A percentile compares a stretch with the other conserved stretches of the same genome.
Evolutionary conservation across 2,888 invertebrate genomes (phyloP).

Genomic region (Microplitis deprimator): DNA sequence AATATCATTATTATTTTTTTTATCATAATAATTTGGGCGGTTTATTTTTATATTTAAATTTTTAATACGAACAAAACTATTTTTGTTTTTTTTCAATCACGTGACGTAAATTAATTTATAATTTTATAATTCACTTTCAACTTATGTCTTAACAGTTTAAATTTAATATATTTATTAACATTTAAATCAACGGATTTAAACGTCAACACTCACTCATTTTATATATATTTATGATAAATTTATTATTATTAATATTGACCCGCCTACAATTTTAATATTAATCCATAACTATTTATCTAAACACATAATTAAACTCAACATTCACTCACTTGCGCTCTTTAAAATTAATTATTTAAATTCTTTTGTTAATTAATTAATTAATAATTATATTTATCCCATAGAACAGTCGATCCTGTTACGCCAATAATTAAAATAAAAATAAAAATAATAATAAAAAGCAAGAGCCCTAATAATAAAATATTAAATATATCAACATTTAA

Average conservation of each 20-base stretch:
- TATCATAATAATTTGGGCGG: slow-evolving; percentile 14
- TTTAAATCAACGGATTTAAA: slow-evolving; percentile 4
- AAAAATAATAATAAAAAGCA: not conserved
- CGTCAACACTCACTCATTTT: slow-evolving; percentile 25
- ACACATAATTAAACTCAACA: slow-evolving; percentile 3
- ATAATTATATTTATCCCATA: slow-evolving; percentile 36
- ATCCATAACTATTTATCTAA: slow-evolving; percentile 25
- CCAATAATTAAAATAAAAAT: slow-evolving; percentile 31
- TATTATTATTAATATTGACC: not conserved
- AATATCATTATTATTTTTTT: slow-evolving; percentile 10
- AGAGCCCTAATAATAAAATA: slow-evolving; percentile 3
- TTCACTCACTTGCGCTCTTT: not conserved
- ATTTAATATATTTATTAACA: slow-evolving; percentile 30
- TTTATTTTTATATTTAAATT: slow-evolving; percentile 24
- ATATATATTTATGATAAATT: not conserved
- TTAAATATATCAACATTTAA: not conserved
- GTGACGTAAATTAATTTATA: slow-evolving; percentile 19
- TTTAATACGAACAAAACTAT: slow-evolving; percentile 22
- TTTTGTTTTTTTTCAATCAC: slow-evolving; percentile 19
- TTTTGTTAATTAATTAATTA: slow-evolving; percentile 1
- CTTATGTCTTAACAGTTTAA: slow-evolving; percentile 29
- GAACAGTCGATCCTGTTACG: slow-evolving; percentile 39
- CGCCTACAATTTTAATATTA: not conserved
- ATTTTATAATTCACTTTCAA: slow-evolving; percentile 39
- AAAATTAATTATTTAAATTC: not conserved